Evolutionary conservation across 2,888 invertebrate species (phyloP).

Genomic region (Melieria omissa): DNA sequence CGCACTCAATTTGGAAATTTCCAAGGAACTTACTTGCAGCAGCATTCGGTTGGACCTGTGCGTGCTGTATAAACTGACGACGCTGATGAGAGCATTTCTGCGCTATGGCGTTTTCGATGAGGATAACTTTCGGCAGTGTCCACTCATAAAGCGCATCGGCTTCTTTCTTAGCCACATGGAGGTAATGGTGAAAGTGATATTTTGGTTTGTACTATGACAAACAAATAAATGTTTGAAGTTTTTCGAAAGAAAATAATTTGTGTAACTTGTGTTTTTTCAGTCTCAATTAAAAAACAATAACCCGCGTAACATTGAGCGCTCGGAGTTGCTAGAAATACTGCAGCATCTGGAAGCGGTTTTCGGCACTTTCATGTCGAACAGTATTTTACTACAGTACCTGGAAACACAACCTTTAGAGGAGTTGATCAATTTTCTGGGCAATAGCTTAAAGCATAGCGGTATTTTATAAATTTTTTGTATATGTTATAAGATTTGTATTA

Average conservation of each 20-base stretch:
- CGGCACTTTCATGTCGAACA: slow-evolving; percentile 50
- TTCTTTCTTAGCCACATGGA: slow-evolving; percentile 61
- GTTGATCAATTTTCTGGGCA: slow-evolving; percentile 54
- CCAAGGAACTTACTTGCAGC: slow-evolving; percentile 46
- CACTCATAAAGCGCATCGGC: slow-evolving; percentile 60
- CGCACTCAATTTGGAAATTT: slow-evolving; percentile 51
- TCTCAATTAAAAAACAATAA: slow-evolving; percentile 55
- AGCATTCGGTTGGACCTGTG: slow-evolving; percentile 52
- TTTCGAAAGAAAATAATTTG: slow-evolving; percentile 4
- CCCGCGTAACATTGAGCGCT: slow-evolving; percentile 44
- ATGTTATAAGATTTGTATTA: not conserved
- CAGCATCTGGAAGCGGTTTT: slow-evolving; percentile 50
- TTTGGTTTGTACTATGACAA: not conserved
- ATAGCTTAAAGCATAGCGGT: slow-evolving; percentile 52
- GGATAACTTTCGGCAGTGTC: slow-evolving; percentile 51
- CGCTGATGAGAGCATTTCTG: slow-evolving; percentile 54
- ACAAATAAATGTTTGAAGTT: not conserved
- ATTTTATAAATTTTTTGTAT: slow-evolving; percentile 23
- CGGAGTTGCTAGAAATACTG: slow-evolving; percentile 53
- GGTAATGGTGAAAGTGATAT: slow-evolving; percentile 44
- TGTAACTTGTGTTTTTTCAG: slow-evolving; percentile 42
- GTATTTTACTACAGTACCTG: slow-evolving; percentile 50
- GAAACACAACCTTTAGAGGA: slow-evolving; percentile 58
- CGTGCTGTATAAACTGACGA: slow-evolving; percentile 50
- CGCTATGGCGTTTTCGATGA: slow-evolving; percentile 55